These are phyloP conservation scores for Spinibarbus caldwelli DNA, from an alignment of 2,797 vertebrate species.

Conservation along the genomic window DNA sequence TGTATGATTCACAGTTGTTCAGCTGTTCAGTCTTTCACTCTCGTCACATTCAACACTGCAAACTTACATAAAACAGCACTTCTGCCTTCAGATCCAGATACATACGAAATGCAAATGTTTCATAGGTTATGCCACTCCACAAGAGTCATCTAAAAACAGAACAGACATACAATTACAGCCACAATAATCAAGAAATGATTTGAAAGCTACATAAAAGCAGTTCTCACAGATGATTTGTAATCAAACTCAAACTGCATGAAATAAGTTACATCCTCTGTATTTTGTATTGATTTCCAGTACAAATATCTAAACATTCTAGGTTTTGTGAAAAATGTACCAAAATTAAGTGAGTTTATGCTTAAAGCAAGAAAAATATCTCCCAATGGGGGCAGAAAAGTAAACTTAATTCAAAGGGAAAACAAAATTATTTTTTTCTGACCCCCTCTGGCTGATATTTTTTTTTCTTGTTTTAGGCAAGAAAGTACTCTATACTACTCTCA, in stretches of 20 bases:
- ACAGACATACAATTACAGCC: neutral
- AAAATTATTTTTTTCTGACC: neutral
- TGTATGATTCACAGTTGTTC: neutral
- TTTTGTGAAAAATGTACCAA: neutral
- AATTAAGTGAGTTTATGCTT: neutral
- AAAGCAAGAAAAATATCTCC: neutral
- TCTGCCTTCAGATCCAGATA: neutral
- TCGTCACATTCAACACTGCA: neutral
- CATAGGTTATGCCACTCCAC: neutral
- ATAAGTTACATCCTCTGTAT: no score
- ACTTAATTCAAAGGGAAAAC: neutral
- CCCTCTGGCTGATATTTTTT: neutral
- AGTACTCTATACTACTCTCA: no score
- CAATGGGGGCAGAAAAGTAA: neutral
- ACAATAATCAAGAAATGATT: neutral
- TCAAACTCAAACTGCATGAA: no score
- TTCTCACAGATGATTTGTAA: neutral
- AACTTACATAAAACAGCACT: no score
- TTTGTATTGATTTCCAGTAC: neutral
- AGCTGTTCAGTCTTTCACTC: constrained; percentile 13
- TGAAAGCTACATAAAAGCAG: neutral
- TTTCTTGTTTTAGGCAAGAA: neutral
- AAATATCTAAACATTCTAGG: neutral
- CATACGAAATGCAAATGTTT: neutral
- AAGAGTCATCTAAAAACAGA: neutral